A percentile compares a stretch with the other conserved stretches of the same genome.
phyloP scores from a whole-genome alignment of 2,888 invertebrate genomes.

The Matsumyia berberina region DNA sequence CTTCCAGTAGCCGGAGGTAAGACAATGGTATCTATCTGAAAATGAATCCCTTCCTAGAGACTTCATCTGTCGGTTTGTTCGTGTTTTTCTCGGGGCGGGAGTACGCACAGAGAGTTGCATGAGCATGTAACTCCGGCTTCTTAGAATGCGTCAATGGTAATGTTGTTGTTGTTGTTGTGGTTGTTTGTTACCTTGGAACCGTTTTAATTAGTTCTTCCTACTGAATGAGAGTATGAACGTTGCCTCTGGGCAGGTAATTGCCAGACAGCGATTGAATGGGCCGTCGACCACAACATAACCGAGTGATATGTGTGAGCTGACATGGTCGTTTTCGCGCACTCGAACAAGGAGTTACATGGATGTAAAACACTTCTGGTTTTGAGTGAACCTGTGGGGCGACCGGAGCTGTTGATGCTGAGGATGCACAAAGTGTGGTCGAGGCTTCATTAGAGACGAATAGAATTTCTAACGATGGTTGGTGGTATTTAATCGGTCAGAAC shows the following conservation, averaged over 20 bases:
- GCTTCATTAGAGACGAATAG: not conserved
- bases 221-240: constrained; percentile 37
- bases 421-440: not conserved
- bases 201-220: constrained; percentile 69
- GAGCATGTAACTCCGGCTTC: constrained; percentile 1
- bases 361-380: constrained; percentile 46
- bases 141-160: constrained; percentile 32
- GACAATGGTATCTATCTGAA: constrained; percentile 31
- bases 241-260: constrained; percentile 24
- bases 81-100: not conserved
- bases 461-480: not conserved
- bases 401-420: constrained; percentile 12
- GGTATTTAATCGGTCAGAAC: constrained; percentile 6
- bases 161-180: constrained; percentile 38
- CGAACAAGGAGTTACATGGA: constrained; percentile 42
- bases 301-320: constrained; percentile 51
- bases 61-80: not conserved
- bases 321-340: constrained; percentile 57
- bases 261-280: not conserved
- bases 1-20: constrained; percentile 36
- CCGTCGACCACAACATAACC: constrained; percentile 4
- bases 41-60: constrained; percentile 36
- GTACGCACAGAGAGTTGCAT: constrained; percentile 8
- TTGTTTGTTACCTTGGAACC: constrained; percentile 62
- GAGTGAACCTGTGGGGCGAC: not conserved